Evolutionary conservation across 2,113 vertebrate species (phyloP).

Genomic region (Pseudonaja textilis): DNA sequence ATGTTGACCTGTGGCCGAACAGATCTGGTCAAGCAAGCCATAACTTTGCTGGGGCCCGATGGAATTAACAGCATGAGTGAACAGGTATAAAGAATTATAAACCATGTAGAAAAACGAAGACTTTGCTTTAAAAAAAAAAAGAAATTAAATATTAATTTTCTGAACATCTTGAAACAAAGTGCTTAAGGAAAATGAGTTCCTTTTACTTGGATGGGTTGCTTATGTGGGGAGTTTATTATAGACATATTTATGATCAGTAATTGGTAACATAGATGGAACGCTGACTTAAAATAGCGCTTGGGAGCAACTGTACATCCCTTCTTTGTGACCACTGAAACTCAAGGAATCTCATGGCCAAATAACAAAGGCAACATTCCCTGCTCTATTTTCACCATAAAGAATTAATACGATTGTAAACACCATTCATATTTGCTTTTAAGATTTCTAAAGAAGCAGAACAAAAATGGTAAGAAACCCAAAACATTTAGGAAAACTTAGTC

Average conservation of each 20-base stretch:
- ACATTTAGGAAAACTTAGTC: not conserved
- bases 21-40: slow-evolving; percentile 94
- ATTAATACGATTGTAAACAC: not conserved
- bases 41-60: slow-evolving; percentile 88
- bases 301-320: not conserved
- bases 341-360: not conserved
- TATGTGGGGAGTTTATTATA: not conserved
- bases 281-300: not conserved
- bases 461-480: not conserved
- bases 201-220: not conserved
- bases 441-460: not conserved
- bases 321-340: not conserved
- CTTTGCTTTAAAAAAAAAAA: not conserved
- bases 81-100: slow-evolving; percentile 78
- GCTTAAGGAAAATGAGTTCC: not conserved
- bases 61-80: slow-evolving; percentile 98
- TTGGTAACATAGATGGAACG: not conserved
- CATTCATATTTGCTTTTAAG: not conserved
- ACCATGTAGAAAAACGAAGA: not conserved
- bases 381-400: not conserved
- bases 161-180: not conserved
- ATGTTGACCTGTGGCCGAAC: slow-evolving; percentile 98
- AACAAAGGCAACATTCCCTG: not conserved
- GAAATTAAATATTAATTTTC: not conserved
- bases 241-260: not conserved